Conservation (phyloP, 1,140 invertebrate genomes). For the Drosophila equinoxialis region DNA sequence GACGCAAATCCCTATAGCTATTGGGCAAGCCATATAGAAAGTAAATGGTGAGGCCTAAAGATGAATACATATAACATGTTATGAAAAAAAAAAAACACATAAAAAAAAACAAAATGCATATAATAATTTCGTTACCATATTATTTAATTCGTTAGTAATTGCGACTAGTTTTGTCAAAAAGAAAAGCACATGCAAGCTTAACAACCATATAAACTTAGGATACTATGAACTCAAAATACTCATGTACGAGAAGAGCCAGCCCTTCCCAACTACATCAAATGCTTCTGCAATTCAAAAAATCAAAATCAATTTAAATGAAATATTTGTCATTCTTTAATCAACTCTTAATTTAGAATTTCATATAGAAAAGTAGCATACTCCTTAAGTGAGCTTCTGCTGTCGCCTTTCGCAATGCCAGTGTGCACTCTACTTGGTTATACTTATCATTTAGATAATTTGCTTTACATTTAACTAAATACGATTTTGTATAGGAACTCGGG, state of each 20-base stretch:
- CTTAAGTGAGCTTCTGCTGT: not conserved
- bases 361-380: not conserved
- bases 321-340: too few relatives aligned
- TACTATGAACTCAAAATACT: too few relatives aligned
- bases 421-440: conserved; percentile 23
- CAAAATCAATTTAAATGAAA: too few relatives aligned
- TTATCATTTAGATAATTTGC: conserved; percentile 69
- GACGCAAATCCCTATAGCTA: conserved; percentile 76
- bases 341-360: not conserved
- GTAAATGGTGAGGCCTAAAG: conserved; percentile 75
- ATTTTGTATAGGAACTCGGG: conserved; percentile 35
- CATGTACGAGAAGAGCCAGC: too few relatives aligned
- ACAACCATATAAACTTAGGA: too few relatives aligned
- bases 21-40: conserved; percentile 79
- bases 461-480: conserved; percentile 48
- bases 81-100: not conserved
- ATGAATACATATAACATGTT: not conserved
- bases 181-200: conserved; percentile 32
- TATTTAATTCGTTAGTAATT: conserved; percentile 36
- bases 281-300: too few relatives aligned
- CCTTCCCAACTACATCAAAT: too few relatives aligned
- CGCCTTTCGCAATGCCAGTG: not conserved
- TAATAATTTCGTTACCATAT: not conserved
- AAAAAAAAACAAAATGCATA: conserved; percentile 1
- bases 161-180: conserved; percentile 38